These are phyloP conservation scores for Sanderia malayensis DNA, from an alignment of 30 jellyfish, hydroid and myxozoan species.

Conservation along the genomic window DNA sequence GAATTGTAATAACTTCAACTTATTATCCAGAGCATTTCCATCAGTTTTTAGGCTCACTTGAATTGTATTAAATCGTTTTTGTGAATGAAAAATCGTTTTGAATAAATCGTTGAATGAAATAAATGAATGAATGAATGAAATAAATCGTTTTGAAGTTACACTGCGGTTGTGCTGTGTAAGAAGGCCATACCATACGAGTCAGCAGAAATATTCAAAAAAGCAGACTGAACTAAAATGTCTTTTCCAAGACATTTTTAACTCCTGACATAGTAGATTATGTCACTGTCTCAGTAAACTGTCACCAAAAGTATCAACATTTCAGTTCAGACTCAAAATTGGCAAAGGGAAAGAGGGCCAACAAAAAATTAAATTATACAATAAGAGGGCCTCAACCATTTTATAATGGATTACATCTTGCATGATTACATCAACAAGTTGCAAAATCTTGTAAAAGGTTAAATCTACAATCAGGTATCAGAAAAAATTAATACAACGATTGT, in stretches of 20 bases:
- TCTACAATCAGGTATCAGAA: not conserved
- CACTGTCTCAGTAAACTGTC: slow-evolving; percentile 1
- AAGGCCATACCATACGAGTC: slow-evolving; percentile 2
- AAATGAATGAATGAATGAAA: no score
- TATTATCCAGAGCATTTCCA: not conserved
- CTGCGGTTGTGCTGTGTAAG: not conserved
- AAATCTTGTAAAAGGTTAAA: not conserved
- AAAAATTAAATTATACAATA: not conserved
- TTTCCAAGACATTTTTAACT: not conserved
- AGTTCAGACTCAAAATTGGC: not conserved
- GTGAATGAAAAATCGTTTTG: no score
- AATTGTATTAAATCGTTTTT: not conserved
- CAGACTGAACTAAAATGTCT: not conserved
- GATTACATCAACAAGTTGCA: not conserved
- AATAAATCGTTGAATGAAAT: no score
- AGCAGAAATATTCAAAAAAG: not conserved
- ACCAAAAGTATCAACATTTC: not conserved
- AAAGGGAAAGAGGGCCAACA: not conserved
- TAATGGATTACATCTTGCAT: not conserved
- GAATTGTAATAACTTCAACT: not conserved
- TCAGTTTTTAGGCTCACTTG: slow-evolving; percentile 1
- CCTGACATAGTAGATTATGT: not conserved
- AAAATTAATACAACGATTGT: not conserved
- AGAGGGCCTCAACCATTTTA: slow-evolving; percentile 1
- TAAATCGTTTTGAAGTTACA: no score